Conservation (phyloP, 2,113 vertebrate species). For the Hydrochoerus hydrochaeris region DNA sequence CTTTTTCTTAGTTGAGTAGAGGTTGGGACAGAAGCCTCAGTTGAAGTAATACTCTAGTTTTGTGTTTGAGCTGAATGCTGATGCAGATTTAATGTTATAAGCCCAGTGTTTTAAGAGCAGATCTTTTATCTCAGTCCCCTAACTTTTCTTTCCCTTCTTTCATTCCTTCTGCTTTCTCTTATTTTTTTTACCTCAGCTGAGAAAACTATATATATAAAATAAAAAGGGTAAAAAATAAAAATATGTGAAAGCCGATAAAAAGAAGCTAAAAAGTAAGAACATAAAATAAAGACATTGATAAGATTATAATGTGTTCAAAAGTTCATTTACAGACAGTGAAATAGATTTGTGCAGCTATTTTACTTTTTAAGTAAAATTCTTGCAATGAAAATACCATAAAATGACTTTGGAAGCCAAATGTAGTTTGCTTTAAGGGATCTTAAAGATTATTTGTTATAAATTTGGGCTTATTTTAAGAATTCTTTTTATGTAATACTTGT, state of each 20-base stretch:
- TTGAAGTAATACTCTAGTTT: background rate
- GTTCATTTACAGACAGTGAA: background rate
- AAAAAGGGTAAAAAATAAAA: conserved; percentile 46
- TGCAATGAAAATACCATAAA: background rate
- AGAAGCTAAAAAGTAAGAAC: background rate
- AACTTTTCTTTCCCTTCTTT: background rate
- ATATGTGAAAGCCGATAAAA: conserved; percentile 1
- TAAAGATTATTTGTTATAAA: conserved; percentile 7
- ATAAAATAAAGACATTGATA: background rate
- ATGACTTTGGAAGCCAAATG: background rate
- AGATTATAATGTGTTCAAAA: background rate
- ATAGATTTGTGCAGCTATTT: conserved; percentile 1
- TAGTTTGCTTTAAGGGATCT: conserved; percentile 45
- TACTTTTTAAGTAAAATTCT: conserved; percentile 42
- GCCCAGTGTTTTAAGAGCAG: background rate
- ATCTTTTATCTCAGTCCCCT: background rate
- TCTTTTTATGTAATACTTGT: background rate
- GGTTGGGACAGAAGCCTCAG: background rate
- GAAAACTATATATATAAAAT: background rate
- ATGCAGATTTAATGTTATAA: conserved; percentile 4
- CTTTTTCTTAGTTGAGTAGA: conserved; percentile 7
- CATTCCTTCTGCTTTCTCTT: background rate
- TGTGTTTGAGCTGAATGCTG: background rate
- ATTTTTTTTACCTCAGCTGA: conserved; percentile 10
- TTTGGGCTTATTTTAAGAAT: conserved; percentile 27